Conservation (phyloP, 2,797 vertebrate species). For the Tragelaphus oryx region DNA sequence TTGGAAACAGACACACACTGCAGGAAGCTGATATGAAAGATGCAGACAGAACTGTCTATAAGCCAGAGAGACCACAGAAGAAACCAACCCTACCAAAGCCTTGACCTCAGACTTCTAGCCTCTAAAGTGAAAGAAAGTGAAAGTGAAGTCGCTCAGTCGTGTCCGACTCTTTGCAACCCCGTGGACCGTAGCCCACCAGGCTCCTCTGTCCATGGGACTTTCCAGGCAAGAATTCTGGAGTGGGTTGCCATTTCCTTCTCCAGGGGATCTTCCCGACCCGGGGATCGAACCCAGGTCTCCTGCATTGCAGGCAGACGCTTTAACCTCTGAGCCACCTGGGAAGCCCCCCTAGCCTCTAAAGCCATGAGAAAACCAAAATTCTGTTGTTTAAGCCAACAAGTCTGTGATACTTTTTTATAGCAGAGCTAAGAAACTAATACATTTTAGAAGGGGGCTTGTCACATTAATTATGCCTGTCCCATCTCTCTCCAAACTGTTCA, state of each 20-base stretch:
- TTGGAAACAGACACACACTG: background rate
- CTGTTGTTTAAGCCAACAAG: background rate
- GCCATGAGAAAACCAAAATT: background rate
- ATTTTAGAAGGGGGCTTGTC: background rate
- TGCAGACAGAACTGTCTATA: background rate
- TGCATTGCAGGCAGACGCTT: too few species aligned
- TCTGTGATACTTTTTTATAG: background rate
- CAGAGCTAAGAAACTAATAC: background rate
- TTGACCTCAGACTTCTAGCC: background rate
- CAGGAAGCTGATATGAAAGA: background rate
- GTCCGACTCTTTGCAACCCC: too few species aligned
- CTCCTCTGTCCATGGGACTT: too few species aligned
- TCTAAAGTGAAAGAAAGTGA: too few species aligned
- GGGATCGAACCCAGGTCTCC: too few species aligned
- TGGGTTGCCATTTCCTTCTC: too few species aligned
- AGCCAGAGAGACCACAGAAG: background rate
- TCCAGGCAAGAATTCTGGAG: too few species aligned
- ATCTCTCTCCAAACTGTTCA: background rate
- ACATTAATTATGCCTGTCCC: background rate
- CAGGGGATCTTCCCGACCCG: too few species aligned
- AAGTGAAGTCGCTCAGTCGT: too few species aligned
- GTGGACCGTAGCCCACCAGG: too few species aligned
- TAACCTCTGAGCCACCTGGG: too few species aligned
- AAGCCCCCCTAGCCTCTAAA: background rate
- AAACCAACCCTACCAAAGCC: background rate